A percentile compares a stretch with the other conserved stretches of the same genome.
phyloP scores from a whole-genome alignment of 2,888 invertebrate species.

The Aphrophora alni region DNA sequence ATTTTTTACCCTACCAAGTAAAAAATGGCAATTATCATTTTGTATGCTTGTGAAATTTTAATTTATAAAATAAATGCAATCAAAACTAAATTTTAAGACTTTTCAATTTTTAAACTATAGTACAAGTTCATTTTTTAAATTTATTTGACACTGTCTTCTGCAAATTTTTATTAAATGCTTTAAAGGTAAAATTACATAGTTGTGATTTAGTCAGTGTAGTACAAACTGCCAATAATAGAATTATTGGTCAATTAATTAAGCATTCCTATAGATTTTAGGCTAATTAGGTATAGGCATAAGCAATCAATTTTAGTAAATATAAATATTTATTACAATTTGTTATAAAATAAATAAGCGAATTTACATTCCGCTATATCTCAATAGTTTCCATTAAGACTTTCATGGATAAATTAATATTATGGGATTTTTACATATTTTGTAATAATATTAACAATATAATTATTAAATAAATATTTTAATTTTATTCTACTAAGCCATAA shows the following conservation, averaged over 20 bases:
- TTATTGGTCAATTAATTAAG: constrained; percentile 6
- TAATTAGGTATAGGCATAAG: not conserved
- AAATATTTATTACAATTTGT: not conserved
- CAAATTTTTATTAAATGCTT: not conserved
- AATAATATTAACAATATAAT: not conserved
- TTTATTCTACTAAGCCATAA: not conserved
- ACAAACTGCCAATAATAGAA: not conserved
- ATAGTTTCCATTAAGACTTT: not conserved
- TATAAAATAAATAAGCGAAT: not conserved
- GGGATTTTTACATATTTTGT: not conserved
- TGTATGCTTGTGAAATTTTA: no score
- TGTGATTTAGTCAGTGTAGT: not conserved
- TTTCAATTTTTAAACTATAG: no score
- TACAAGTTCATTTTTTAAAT: no score
- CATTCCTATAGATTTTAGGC: not conserved
- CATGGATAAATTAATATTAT: not conserved
- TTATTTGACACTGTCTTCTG: not conserved
- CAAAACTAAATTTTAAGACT: no score
- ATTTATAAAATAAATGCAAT: no score
- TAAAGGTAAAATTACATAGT: not conserved
- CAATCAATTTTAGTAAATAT: not conserved
- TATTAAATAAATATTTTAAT: not conserved
- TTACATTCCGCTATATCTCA: not conserved
- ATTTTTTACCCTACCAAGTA: no score
- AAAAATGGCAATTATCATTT: no score